Base-by-base conservation (phyloP, 2,797 vertebrate genomes). In the Protosalanx chinensis region DNA sequence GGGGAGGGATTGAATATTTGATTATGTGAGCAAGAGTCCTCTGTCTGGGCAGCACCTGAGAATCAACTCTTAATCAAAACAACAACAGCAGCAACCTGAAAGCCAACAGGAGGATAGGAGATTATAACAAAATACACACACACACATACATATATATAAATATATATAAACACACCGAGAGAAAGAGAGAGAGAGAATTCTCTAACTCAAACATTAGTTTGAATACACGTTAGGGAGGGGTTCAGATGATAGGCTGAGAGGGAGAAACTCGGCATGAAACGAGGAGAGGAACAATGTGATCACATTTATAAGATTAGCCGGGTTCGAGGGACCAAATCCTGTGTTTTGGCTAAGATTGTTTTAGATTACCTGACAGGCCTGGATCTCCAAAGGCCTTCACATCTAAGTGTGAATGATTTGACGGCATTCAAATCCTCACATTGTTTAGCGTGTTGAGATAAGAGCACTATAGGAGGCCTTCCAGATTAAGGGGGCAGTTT, bases 1-100 rank as follows among this genome's bases (percentile, higher is more conserved):
- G 66, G 62, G 80, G 75, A 70, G 16, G 20, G 49, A 76, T 7
- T 70, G 72, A 79, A 81, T 53, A 64, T 71, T 78, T 80, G 67
- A 76, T 63, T 87, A 64, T n/a, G 51, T 74, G 69, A 77, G 70
- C 69, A 75, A 74, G 30, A 2, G 74, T 75, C 10, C 73, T 20
- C 58, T 82, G 71, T 66, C 64, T 82, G 65, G 59, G 53, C 23
- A 80, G 10, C 53, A 79, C 7, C 16, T 72, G 37, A 80, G 68
- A 32, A 74, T 59, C 10, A 37, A 79, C 62, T 2, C 3, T 27
- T 27, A 72, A 75, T 81, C 73, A 80, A 72, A 79, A 35, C 65
- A 70, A 49, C 56, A 71, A 63, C 63, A 66, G 49, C 60, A 59
- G 5, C 29, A 60, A 72, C 23, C 60, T 33, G 51, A 59, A 72